Conservation (phyloP, 2,113 vertebrate genomes). For the Thymallus thymallus region DNA sequence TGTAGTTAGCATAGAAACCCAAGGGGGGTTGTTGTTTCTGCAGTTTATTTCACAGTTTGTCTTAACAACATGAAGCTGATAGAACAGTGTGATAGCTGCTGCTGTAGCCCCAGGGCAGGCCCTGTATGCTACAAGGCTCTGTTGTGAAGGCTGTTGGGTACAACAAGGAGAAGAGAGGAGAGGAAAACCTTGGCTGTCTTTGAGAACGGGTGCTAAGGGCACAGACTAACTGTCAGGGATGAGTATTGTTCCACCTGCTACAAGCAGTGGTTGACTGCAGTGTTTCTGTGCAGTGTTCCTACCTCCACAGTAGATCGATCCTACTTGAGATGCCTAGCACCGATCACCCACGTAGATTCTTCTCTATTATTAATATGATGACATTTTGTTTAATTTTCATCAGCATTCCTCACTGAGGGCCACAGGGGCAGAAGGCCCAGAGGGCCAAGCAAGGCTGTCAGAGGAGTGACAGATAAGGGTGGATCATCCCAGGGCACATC, state of each 20-base stretch:
- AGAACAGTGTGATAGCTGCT: neutral
- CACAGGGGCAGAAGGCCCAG: too few species aligned
- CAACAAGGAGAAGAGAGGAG: neutral
- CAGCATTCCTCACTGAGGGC: too few species aligned
- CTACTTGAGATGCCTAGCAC: neutral
- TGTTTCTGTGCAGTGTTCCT: conserved; percentile 10
- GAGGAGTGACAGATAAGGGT: too few species aligned
- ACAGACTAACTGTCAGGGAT: neutral
- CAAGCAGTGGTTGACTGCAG: too few species aligned
- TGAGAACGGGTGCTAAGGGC: neutral
- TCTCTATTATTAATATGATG: too few species aligned
- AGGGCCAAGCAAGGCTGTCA: too few species aligned
- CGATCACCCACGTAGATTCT: too few species aligned
- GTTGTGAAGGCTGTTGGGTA: neutral
- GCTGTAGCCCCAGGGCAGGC: neutral
- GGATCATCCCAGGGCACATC: too few species aligned
- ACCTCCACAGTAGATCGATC: neutral
- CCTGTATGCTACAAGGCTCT: neutral
- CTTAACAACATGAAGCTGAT: conserved; percentile 33
- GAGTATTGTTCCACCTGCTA: neutral
- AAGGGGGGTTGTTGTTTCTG: neutral
- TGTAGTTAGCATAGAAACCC: neutral
- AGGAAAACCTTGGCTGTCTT: neutral
- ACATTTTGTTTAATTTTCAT: too few species aligned
- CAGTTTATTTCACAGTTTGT: neutral